These are phyloP conservation scores for Psephotus haematonotus DNA, from an alignment of 2,113 vertebrate species.

Conservation along the genomic window DNA sequence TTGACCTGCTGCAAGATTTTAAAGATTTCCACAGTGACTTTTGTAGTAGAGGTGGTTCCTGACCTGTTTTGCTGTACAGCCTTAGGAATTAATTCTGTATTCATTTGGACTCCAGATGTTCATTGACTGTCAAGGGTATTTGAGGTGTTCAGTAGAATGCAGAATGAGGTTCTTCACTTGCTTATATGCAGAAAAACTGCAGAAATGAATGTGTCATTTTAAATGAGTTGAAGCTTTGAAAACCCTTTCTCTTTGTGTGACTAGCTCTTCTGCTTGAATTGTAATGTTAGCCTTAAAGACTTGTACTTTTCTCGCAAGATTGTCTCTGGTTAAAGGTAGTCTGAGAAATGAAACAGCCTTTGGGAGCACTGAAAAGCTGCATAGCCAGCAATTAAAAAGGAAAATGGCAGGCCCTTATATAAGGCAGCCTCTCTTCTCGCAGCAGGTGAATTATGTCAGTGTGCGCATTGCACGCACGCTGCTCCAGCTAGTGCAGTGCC, in stretches of 20 bases:
- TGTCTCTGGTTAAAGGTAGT: slow-evolving; percentile 5
- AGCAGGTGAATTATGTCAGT: background rate
- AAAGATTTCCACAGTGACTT: background rate
- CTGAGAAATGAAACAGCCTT: slow-evolving; percentile 44
- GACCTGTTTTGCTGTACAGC: background rate
- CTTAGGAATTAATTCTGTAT: slow-evolving; percentile 21
- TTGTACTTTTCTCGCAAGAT: background rate
- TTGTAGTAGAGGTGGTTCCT: background rate
- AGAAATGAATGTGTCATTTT: slow-evolving; percentile 41
- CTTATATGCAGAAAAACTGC: slow-evolving; percentile 4
- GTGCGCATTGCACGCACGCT: background rate
- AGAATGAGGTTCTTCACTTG: slow-evolving; percentile 6
- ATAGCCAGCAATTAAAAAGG: background rate
- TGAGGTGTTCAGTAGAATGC: slow-evolving; percentile 13
- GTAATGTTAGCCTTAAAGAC: slow-evolving; percentile 46
- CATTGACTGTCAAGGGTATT: background rate
- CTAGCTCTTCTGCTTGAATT: slow-evolving; percentile 28
- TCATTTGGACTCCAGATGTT: slow-evolving; percentile 8
- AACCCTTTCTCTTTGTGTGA: background rate
- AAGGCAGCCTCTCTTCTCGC: background rate
- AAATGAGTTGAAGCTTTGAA: background rate
- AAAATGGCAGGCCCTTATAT: background rate
- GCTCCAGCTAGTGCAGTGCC: background rate
- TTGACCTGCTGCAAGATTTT: background rate
- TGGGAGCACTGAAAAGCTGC: slow-evolving; percentile 11